Percentiles rank a stretch among this genome's conserved stretches.
Evolutionary conservation across 1,140 invertebrate genomes (phyloP).

Genomic region (Brachionus plicatilis): DNA sequence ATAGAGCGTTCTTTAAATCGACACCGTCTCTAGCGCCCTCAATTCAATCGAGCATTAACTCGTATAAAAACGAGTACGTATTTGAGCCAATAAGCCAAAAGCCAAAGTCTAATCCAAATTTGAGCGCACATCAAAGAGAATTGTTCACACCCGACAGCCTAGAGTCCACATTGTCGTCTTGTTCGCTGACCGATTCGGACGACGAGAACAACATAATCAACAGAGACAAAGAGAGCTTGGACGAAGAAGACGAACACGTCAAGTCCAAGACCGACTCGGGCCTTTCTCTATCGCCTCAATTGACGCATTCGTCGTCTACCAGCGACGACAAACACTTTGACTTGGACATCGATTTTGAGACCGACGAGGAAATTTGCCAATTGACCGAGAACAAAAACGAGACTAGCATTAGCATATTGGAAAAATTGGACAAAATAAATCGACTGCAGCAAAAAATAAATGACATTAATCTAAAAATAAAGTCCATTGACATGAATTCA

Average conservation of each 20-base stretch:
- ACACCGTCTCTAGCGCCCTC: neutral
- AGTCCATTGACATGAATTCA: constrained; percentile 23
- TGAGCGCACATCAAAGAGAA: neutral
- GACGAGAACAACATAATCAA: constrained; percentile 1
- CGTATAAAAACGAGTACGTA: neutral
- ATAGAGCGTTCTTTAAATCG: neutral
- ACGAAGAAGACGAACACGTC: neutral
- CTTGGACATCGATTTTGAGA: constrained; percentile 18
- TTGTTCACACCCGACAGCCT: constrained; percentile 32
- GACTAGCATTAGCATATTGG: neutral
- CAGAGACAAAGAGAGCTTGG: neutral
- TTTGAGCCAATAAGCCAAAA: constrained; percentile 25
- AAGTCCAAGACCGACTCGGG: constrained; percentile 24
- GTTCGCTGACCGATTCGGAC: neutral
- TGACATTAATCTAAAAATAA: constrained; percentile 21
- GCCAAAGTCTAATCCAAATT: neutral
- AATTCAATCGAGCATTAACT: neutral
- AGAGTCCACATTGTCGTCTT: neutral
- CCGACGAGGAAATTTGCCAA: constrained; percentile 29
- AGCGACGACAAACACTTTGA: constrained; percentile 19
- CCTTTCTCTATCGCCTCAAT: constrained; percentile 5
- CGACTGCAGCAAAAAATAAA: constrained; percentile 29
- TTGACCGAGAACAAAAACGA: neutral
- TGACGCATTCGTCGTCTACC: neutral
- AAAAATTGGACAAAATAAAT: constrained; percentile 35